These are phyloP conservation scores for Sebastes oblongus DNA, from an alignment of 2,797 vertebrate genomes.

Conservation along the genomic window DNA sequence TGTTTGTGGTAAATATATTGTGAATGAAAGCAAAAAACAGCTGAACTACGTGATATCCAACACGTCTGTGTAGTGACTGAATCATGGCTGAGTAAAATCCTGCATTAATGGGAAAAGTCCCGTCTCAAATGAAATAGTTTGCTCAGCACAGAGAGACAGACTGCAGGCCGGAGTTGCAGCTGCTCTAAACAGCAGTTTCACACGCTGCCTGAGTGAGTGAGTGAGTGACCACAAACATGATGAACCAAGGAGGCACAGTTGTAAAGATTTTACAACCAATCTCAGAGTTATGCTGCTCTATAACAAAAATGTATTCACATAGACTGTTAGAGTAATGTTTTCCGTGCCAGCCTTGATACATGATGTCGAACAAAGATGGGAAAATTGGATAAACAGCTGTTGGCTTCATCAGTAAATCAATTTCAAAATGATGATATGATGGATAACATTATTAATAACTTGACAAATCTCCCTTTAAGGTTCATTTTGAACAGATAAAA, in stretches of 20 bases:
- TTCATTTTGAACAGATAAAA: too few species aligned
- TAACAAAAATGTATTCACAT: background rate
- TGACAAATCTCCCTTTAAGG: too few species aligned
- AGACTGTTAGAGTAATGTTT: background rate
- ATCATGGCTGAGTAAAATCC: background rate
- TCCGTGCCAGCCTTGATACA: background rate
- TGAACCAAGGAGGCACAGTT: background rate
- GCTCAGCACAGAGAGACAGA: background rate
- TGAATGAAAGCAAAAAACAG: background rate
- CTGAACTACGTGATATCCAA: background rate
- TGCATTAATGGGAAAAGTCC: background rate
- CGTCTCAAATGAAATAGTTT: background rate
- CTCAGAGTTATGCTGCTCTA: background rate
- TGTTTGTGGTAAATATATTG: background rate
- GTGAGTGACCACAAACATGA: background rate
- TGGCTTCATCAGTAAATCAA: background rate
- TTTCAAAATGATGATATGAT: background rate
- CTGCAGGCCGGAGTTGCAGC: background rate
- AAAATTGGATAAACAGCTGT: background rate
- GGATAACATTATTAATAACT: too few species aligned
- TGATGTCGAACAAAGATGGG: background rate
- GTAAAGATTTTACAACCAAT: background rate
- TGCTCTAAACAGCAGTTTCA: constrained; percentile 27
- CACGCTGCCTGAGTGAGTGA: background rate
- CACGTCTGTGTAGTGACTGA: background rate